phyloP scores from a whole-genome alignment of 2,888 invertebrate species.

The Embidobia sp. region DNA sequence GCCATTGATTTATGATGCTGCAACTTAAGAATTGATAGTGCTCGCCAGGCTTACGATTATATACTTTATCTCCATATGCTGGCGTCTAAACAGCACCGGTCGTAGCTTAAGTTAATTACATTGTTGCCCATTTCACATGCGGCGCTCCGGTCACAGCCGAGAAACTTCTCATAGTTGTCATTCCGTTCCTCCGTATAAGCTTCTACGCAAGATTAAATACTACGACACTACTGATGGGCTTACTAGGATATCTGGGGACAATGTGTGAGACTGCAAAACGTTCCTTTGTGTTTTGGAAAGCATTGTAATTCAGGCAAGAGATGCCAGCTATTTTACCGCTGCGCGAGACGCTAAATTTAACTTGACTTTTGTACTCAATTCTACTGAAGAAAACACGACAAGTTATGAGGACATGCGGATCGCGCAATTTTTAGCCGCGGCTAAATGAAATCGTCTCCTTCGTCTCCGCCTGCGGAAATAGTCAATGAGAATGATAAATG shows the following conservation, averaged over 20 bases:
- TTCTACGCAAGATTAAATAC: conserved; percentile 58
- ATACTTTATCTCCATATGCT: conserved; percentile 41
- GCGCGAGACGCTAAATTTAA: conserved; percentile 41
- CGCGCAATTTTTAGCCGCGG: conserved; percentile 6
- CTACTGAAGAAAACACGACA: conserved; percentile 19
- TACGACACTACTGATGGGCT: conserved; percentile 66
- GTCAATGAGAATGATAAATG: neutral
- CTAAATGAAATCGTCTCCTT: conserved; percentile 22
- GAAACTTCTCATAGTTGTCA: conserved; percentile 57
- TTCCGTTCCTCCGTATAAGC: conserved; percentile 28
- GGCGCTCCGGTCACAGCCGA: conserved; percentile 28
- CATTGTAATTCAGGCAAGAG: conserved; percentile 55
- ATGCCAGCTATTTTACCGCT: conserved; percentile 20
- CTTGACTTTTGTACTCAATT: conserved; percentile 39
- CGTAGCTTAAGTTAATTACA: conserved; percentile 58
- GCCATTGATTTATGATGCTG: conserved; percentile 14
- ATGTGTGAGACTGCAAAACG: conserved; percentile 66
- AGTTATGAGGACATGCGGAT: conserved; percentile 5
- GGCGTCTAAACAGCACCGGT: conserved; percentile 30
- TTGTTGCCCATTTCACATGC: conserved; percentile 58
- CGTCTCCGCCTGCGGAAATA: neutral
- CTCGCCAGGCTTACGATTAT: conserved; percentile 31
- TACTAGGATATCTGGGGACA: conserved; percentile 64
- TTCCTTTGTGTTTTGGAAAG: conserved; percentile 64
- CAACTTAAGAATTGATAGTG: conserved; percentile 40